Percentiles rank a stretch among this genome's conserved stretches.
Evolutionary conservation across 2,888 invertebrate species (phyloP).

Genomic region (Tetragonula carbonaria): DNA sequence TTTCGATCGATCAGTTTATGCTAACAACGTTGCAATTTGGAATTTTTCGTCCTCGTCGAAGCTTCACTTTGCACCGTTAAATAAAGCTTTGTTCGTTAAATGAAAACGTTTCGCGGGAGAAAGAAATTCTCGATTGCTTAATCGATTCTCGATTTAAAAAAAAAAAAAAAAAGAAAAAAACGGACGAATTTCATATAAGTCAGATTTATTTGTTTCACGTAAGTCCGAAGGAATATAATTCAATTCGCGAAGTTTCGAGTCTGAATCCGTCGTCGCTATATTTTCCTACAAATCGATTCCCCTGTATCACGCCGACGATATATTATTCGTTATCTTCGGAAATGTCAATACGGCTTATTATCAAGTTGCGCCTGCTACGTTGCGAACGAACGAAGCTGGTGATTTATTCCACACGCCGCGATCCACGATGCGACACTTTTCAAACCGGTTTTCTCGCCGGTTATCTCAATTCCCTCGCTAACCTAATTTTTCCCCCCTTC

Average conservation of each 20-base stretch:
- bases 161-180: background rate
- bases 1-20: background rate
- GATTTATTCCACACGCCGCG: background rate
- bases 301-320: slow-evolving; percentile 14
- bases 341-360: slow-evolving; percentile 17
- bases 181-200: no score
- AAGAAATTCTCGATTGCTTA: background rate
- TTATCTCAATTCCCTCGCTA: slow-evolving; percentile 5
- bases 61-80: background rate
- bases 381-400: background rate
- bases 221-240: background rate
- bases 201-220: no score
- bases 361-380: background rate
- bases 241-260: background rate
- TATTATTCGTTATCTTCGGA: slow-evolving; percentile 16
- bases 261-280: background rate
- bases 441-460: background rate
- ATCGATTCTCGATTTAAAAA: background rate
- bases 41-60: background rate
- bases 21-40: background rate
- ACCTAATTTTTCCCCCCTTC: slow-evolving; percentile 2
- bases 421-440: background rate
- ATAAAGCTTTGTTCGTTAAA: background rate
- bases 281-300: slow-evolving; percentile 2
- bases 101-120: background rate